These are phyloP conservation scores for Probaryconus sp. DNA, from an alignment of 1,140 invertebrate genomes.

Conservation along the genomic window DNA sequence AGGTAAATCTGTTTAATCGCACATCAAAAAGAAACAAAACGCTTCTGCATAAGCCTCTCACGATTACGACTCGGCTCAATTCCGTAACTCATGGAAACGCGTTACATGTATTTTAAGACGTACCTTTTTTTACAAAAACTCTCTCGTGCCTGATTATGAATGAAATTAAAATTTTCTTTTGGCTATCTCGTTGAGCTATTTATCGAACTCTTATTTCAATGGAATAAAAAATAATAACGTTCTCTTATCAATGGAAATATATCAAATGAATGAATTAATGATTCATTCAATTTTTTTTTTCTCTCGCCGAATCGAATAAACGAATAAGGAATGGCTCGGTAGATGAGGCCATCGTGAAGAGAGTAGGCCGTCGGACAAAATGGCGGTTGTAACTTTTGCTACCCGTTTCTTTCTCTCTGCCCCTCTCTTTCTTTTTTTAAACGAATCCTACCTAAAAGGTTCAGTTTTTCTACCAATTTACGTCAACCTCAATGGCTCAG, in stretches of 20 bases:
- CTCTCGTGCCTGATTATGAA: neutral
- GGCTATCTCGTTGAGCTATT: constrained; percentile 14
- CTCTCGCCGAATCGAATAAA: constrained; percentile 2
- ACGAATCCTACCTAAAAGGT: constrained; percentile 25
- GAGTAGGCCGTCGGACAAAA: constrained; percentile 44
- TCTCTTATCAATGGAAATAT: constrained; percentile 36
- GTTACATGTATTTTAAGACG: constrained; percentile 27
- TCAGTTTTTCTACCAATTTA: constrained; percentile 30
- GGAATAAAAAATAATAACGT: constrained; percentile 24
- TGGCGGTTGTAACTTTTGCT: constrained; percentile 2
- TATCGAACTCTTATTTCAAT: constrained; percentile 12
- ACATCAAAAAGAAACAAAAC: constrained; percentile 63
- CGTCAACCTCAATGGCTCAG: neutral
- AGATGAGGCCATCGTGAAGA: constrained; percentile 15
- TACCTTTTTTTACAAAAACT: neutral
- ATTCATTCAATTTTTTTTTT: constrained; percentile 16
- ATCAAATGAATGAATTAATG: constrained; percentile 20
- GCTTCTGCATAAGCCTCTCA: constrained; percentile 34
- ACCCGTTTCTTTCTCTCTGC: constrained; percentile 3
- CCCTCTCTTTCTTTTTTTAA: constrained; percentile 14
- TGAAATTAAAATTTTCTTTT: constrained; percentile 6
- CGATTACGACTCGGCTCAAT: constrained; percentile 50
- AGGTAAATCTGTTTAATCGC: constrained; percentile 74
- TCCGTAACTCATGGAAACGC: constrained; percentile 39
- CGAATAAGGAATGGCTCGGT: constrained; percentile 20